Evolutionary conservation across 1,140 invertebrate species (phyloP).

Genomic region (Megathymus violae): DNA sequence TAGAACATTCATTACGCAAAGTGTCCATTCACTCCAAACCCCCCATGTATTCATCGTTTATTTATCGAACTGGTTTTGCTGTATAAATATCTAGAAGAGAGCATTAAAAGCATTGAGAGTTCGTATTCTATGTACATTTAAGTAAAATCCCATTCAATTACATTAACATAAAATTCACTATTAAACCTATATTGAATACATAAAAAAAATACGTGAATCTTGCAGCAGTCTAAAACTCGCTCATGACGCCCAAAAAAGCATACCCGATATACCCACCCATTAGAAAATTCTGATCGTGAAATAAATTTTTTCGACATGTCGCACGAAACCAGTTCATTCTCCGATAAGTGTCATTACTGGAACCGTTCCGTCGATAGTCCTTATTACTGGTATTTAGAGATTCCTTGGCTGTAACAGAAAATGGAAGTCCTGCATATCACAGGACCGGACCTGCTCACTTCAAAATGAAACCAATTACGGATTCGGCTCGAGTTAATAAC

Average conservation of each 20-base stretch:
- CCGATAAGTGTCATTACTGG: constrained; percentile 39
- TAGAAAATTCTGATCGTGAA: constrained; percentile 23
- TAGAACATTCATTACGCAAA: no score
- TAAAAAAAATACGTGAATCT: neutral
- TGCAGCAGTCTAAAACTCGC: constrained; percentile 4
- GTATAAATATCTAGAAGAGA: no score
- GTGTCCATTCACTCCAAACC: no score
- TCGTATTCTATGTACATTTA: no score
- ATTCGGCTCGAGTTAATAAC: constrained; percentile 52
- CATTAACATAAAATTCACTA: no score
- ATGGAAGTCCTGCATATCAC: constrained; percentile 66
- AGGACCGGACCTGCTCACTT: constrained; percentile 71
- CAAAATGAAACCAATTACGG: constrained; percentile 82
- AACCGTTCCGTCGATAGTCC: constrained; percentile 21
- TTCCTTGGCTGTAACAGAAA: constrained; percentile 47
- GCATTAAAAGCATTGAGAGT: no score
- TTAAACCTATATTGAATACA: neutral
- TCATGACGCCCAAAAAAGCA: constrained; percentile 3
- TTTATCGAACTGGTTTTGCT: no score
- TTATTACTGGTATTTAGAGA: constrained; percentile 49
- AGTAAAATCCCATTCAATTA: no score
- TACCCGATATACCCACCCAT: neutral
- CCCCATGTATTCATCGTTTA: no score
- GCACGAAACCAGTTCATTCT: constrained; percentile 33
- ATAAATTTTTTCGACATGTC: constrained; percentile 34